Conservation (phyloP, 2,888 invertebrate species). For the Microplitis deprimator region DNA sequence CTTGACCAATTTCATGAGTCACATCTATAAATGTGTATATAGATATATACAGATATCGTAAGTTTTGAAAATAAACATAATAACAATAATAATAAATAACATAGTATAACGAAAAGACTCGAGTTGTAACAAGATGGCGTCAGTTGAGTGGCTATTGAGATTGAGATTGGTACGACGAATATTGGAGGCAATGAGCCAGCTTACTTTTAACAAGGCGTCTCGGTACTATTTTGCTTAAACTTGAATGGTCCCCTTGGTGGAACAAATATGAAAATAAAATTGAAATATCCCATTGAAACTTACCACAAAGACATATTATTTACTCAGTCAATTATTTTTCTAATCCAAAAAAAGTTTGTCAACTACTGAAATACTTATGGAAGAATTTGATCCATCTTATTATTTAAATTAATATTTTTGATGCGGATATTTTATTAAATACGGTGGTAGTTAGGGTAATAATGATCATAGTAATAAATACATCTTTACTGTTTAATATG, state of each 20-base stretch:
- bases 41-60: background rate
- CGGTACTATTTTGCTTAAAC: background rate
- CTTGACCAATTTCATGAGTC: background rate
- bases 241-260: background rate
- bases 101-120: background rate
- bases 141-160: slow-evolving; percentile 64
- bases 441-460: too few relatives aligned
- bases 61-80: background rate
- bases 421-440: too few relatives aligned
- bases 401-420: too few relatives aligned
- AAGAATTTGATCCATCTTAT: too few relatives aligned
- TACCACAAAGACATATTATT: background rate
- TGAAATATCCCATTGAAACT: background rate
- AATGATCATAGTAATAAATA: too few relatives aligned
- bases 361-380: too few relatives aligned
- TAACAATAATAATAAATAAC: background rate
- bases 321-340: background rate
- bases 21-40: slow-evolving; percentile 7
- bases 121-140: slow-evolving; percentile 56
- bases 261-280: background rate
- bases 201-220: slow-evolving; percentile 71
- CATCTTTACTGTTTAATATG: too few relatives aligned
- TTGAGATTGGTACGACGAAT: slow-evolving; percentile 61
- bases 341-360: background rate
- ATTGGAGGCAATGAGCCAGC: slow-evolving; percentile 71